A percentile compares a stretch with the other conserved stretches of the same genome.
These are phyloP conservation scores for Eufriesea mexicana DNA, from an alignment of 1,140 invertebrate species.

Conservation along the genomic window DNA sequence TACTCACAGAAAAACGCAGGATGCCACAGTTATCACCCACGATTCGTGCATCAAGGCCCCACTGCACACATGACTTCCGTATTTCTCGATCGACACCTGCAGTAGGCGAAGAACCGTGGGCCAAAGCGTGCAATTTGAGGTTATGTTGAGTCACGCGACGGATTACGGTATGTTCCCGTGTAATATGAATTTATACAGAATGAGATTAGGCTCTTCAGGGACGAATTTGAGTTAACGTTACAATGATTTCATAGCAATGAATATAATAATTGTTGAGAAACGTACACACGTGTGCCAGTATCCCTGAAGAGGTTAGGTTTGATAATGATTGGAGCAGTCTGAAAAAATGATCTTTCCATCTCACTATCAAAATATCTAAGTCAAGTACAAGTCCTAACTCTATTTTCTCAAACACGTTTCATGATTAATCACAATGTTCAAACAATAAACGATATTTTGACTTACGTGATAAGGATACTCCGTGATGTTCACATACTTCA, in stretches of 20 bases:
- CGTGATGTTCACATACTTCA: slow-evolving; percentile 43
- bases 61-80: slow-evolving; percentile 79
- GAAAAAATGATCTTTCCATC: too few species aligned
- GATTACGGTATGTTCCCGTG: too few species aligned
- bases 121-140: background rate
- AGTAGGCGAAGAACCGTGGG: slow-evolving; percentile 22
- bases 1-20: slow-evolving; percentile 76
- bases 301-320: too few species aligned
- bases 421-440: background rate
- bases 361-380: too few species aligned
- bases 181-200: too few species aligned
- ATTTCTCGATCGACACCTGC: slow-evolving; percentile 80
- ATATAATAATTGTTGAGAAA: too few species aligned
- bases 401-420: background rate
- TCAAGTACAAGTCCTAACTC: background rate
- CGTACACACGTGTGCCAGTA: too few species aligned
- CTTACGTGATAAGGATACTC: slow-evolving; percentile 67
- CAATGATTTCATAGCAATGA: too few species aligned
- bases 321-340: too few species aligned
- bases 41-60: slow-evolving; percentile 81
- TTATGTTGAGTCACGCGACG: background rate
- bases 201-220: too few species aligned
- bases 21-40: slow-evolving; percentile 82
- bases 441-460: slow-evolving; percentile 28
- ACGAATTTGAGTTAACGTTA: too few species aligned